These are phyloP conservation scores for Lytechinus variegatus DNA, from an alignment of 35 echinoderm and acorn worm species.

Conservation along the genomic window DNA sequence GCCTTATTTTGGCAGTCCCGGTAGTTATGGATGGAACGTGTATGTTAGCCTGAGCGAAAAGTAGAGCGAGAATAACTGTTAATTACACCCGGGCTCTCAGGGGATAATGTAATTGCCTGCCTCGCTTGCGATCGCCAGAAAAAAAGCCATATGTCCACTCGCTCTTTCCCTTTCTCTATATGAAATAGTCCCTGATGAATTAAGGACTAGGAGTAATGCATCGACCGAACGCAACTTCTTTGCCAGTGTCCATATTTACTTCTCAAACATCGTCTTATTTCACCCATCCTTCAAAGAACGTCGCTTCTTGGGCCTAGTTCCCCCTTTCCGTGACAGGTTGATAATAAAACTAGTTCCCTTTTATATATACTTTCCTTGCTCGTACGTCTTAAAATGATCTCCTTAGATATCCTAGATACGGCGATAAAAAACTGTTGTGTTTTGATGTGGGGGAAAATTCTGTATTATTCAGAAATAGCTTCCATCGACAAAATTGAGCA, in stretches of 20 bases:
- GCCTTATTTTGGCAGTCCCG: neutral
- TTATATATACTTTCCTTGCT: neutral
- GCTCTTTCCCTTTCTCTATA: neutral
- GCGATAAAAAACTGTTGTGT: neutral
- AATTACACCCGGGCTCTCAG: neutral
- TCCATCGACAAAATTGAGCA: neutral
- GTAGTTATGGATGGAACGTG: constrained; percentile 9
- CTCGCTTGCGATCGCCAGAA: neutral
- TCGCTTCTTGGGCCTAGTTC: neutral
- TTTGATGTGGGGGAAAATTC: neutral
- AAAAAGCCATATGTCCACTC: neutral
- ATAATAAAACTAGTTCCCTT: neutral
- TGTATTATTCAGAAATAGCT: neutral
- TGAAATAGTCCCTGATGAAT: neutral
- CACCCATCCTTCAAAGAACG: neutral
- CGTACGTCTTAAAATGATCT: neutral
- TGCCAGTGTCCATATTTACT: neutral
- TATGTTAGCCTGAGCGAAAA: neutral
- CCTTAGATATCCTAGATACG: neutral
- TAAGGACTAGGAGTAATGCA: neutral
- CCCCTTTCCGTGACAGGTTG: neutral
- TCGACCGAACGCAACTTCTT: neutral
- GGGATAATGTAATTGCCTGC: neutral
- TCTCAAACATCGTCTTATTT: neutral
- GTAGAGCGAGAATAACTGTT: constrained; percentile 1